These are phyloP conservation scores for Saccostrea glomerata DNA, from an alignment of 1,140 invertebrate genomes.

Conservation along the genomic window DNA sequence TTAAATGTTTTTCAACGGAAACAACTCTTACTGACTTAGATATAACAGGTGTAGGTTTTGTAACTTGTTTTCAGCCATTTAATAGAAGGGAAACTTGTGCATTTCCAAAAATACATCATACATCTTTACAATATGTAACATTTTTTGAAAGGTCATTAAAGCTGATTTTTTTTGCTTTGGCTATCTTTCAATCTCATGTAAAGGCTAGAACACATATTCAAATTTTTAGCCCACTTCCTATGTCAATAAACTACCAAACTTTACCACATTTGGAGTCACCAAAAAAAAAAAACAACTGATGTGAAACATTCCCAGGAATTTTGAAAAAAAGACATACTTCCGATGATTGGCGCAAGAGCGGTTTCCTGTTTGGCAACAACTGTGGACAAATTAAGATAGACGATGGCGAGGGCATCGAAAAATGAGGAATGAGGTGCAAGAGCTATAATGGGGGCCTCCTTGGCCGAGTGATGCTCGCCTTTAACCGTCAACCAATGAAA, in stretches of 20 bases:
- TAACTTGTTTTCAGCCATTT: not conserved
- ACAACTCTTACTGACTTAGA: not conserved
- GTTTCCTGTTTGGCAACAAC: slow-evolving; percentile 93
- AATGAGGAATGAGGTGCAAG: slow-evolving; percentile 94
- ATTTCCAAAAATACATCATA: too few species aligned
- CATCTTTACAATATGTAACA: too few species aligned
- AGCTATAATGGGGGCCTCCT: slow-evolving; percentile 91
- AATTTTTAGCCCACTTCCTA: not conserved
- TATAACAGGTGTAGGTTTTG: not conserved
- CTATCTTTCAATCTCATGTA: not conserved
- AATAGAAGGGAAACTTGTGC: not conserved
- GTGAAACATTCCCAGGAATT: not conserved
- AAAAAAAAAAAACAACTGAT: not conserved
- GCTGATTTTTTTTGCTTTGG: not conserved
- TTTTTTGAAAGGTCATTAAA: too few species aligned
- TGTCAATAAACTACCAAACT: too few species aligned
- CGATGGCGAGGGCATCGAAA: slow-evolving; percentile 91
- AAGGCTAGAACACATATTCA: not conserved
- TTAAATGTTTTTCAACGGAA: not conserved
- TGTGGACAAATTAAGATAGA: slow-evolving; percentile 87
- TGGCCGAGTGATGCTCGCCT: slow-evolving; percentile 83
- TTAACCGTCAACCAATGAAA: slow-evolving; percentile 88
- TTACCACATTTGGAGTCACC: not conserved
- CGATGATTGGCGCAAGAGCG: slow-evolving; percentile 89
- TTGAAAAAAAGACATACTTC: slow-evolving; percentile 84